phyloP scores from a whole-genome alignment of 1,140 invertebrate species.

The Cotesia glomerata region DNA sequence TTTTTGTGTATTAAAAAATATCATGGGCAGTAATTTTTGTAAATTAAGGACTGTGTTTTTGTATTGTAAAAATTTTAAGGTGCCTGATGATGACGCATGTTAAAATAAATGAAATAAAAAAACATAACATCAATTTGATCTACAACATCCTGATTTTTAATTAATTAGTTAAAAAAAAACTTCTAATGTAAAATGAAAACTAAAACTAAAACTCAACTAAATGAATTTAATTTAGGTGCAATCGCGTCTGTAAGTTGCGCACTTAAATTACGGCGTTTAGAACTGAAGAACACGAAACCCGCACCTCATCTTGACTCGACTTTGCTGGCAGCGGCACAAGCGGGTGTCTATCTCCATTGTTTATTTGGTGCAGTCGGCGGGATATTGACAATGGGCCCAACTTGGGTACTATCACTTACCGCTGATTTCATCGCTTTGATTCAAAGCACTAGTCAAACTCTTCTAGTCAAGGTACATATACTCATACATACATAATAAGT shows the following conservation, averaged over 20 bases:
- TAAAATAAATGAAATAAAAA: too few relatives aligned
- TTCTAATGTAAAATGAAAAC: neutral
- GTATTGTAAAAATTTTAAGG: too few relatives aligned
- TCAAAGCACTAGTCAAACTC: slow-evolving; percentile 78
- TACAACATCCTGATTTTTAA: too few relatives aligned
- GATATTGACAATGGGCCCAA: slow-evolving; percentile 71
- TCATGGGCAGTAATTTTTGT: too few relatives aligned
- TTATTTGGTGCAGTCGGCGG: slow-evolving; percentile 86
- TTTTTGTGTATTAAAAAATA: too few relatives aligned
- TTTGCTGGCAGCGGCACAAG: slow-evolving; percentile 83
- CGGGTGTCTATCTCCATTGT: slow-evolving; percentile 87
- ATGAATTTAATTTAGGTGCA: slow-evolving; percentile 45
- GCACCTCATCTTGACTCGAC: slow-evolving; percentile 82
- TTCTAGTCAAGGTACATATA: slow-evolving; percentile 67
- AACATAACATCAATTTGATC: too few relatives aligned
- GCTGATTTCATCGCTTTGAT: slow-evolving; percentile 62
- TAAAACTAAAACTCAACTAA: neutral
- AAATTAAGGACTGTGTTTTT: too few relatives aligned
- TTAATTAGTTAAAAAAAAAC: too few relatives aligned
- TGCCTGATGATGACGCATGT: too few relatives aligned
- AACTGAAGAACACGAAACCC: slow-evolving; percentile 53
- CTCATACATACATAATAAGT: too few relatives aligned
- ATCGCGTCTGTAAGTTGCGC: slow-evolving; percentile 56
- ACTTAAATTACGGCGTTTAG: slow-evolving; percentile 51
- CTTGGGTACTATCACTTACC: slow-evolving; percentile 66